Percentiles rank a stretch among this genome's conserved stretches.
These are phyloP conservation scores for Cyprinodon diabolis DNA, from an alignment of 2,797 vertebrate species.

Conservation along the genomic window DNA sequence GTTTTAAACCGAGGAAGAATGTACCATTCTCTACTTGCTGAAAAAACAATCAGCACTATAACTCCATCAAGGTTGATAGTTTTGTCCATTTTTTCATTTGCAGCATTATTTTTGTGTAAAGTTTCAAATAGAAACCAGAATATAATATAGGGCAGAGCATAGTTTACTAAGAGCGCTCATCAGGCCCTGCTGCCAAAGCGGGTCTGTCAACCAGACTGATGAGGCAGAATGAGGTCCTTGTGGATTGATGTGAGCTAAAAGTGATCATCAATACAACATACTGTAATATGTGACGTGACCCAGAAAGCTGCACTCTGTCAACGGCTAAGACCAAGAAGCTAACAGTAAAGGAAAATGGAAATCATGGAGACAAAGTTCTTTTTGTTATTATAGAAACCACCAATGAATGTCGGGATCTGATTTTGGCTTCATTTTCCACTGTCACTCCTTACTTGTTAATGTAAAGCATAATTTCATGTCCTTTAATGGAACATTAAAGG, in stretches of 20 bases:
- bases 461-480: neutral
- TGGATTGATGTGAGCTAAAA: conserved; percentile 32
- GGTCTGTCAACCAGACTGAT: conserved; percentile 5
- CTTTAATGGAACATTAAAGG: too few species aligned
- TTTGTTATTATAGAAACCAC: neutral
- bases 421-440: neutral
- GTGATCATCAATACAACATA: conserved; percentile 37
- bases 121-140: neutral
- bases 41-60: neutral
- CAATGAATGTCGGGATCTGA: too few species aligned
- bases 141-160: neutral
- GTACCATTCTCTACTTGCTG: neutral
- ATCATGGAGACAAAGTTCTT: neutral
- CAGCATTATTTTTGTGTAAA: neutral
- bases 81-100: neutral
- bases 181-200: neutral
- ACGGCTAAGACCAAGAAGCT: conserved; percentile 11
- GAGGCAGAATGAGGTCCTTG: conserved; percentile 44
- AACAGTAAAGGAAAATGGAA: neutral
- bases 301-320: conserved; percentile 3
- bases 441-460: neutral
- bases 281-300: conserved; percentile 7
- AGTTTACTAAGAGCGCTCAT: neutral
- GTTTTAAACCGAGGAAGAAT: neutral
- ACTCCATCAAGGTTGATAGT: neutral